These are phyloP conservation scores for Caenorhabditis sulstoni DNA, from an alignment of 2,888 invertebrate genomes.

Conservation along the genomic window DNA sequence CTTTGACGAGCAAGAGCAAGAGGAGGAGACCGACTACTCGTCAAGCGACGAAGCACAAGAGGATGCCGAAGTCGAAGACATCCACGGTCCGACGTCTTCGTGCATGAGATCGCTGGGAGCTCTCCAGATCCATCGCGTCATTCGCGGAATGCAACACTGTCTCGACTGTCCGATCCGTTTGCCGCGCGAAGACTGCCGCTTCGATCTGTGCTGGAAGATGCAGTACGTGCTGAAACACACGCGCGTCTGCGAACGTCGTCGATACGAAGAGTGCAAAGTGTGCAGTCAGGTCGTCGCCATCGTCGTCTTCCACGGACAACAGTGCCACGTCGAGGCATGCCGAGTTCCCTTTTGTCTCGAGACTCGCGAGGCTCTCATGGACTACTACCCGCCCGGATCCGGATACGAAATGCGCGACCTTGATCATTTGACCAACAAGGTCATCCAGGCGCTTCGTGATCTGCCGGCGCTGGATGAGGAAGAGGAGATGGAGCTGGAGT, in stretches of 20 bases:
- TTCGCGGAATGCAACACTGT: slow-evolving; percentile 11
- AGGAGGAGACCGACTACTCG: not conserved
- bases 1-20: not conserved
- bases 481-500: slow-evolving; percentile 18
- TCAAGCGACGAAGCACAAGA: not conserved
- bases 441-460: slow-evolving; percentile 15
- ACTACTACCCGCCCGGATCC: slow-evolving; percentile 14
- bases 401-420: slow-evolving; percentile 12
- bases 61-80: not conserved
- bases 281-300: slow-evolving; percentile 13
- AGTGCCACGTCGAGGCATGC: not conserved
- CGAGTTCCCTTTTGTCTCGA: slow-evolving; percentile 8
- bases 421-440: slow-evolving; percentile 19
- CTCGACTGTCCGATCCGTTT: not conserved
- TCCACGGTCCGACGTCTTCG: not conserved
- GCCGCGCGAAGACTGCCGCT: not conserved
- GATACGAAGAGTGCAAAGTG: slow-evolving; percentile 9
- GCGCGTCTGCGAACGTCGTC: not conserved
- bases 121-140: not conserved
- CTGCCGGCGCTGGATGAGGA: slow-evolving; percentile 1
- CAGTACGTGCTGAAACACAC: slow-evolving; percentile 8
- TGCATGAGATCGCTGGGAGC: not conserved
- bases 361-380: not conserved
- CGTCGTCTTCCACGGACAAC: slow-evolving; percentile 3
- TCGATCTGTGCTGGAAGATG: slow-evolving; percentile 12